These are phyloP conservation scores for Drosophila biarmipes DNA, from an alignment of 1,140 invertebrate genomes.

Conservation along the genomic window DNA sequence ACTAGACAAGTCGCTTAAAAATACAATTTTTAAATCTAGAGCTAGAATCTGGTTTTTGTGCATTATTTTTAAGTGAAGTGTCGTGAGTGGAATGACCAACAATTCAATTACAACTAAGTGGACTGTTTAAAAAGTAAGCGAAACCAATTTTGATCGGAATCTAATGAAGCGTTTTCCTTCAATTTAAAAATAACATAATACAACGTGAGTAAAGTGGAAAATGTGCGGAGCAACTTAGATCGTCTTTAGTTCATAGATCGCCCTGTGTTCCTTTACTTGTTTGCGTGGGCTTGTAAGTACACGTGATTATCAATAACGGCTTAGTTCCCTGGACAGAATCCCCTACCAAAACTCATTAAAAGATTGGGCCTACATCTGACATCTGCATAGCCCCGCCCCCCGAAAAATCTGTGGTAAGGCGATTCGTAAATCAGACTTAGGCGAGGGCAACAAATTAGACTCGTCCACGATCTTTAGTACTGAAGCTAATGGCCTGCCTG, in stretches of 20 bases:
- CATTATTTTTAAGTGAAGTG: slow-evolving; percentile 10
- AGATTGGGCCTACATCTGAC: not conserved
- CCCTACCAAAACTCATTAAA: slow-evolving; percentile 3
- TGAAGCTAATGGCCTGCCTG: slow-evolving; percentile 45
- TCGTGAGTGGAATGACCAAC: slow-evolving; percentile 7
- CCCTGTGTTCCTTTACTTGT: not conserved
- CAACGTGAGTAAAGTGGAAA: slow-evolving; percentile 5
- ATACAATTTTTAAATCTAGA: not conserved
- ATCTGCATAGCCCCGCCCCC: not conserved
- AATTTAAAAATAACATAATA: not conserved
- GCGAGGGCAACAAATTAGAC: slow-evolving; percentile 48
- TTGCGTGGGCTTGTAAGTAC: not conserved
- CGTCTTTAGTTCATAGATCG: not conserved
- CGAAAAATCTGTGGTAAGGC: slow-evolving; percentile 7
- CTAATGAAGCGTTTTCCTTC: not conserved
- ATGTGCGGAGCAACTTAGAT: not conserved
- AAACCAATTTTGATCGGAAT: not conserved
- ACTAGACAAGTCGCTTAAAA: slow-evolving; percentile 56
- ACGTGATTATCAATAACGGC: not conserved
- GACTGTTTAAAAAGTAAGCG: not conserved
- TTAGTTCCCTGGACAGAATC: not conserved
- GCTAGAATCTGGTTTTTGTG: not conserved
- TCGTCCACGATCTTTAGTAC: slow-evolving; percentile 14
- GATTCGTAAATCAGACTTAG: slow-evolving; percentile 55
- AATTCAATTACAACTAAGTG: slow-evolving; percentile 7